Evolutionary conservation across 2,888 invertebrate species (phyloP), one percentile per base, ranked within the genome.

Genomic region (Hanleya hanleyi): DNA sequence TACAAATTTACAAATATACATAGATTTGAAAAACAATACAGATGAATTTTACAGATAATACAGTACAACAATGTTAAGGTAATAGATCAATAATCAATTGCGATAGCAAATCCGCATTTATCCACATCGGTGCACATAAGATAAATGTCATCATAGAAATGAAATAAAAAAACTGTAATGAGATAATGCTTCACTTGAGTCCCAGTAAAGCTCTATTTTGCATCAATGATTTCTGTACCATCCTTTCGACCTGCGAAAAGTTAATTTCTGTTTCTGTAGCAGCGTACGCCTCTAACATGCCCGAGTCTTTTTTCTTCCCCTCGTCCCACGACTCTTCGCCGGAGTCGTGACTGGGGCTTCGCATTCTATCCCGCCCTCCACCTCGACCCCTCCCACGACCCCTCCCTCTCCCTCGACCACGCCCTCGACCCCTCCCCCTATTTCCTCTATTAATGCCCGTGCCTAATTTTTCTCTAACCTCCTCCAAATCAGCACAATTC

Each of bases 211-310:
- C 57, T 57, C 29, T 57, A 57, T 18, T 57, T 26, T 57, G 57
- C 2, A 70, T 71, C 65, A 81, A 68, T 1, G 81, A 76, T 70
- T 83, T 82, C 67, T 83, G 76, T 2, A 84, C 79, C 82, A 84
- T 79, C 64, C 83, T 77, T 18, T 64, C 49, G 6, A 79, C 77
- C 61, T 83, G 84, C 18, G 36, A 69, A 26, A 74, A 61, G n/a
- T 82, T 74, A 7, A 80, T 77, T 12, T 74, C 78, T 1, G 62
- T 62, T 26, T 81, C 81, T 0, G 74, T 72, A 41, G 73, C 71
- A 1, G 74, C 76, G 47, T 79, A 84, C 1, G 32, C n/a, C 9
- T 81, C 80, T 1, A 38, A 41, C 41, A 41, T 12, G 18, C 41
- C 41, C 9, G 41, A 12, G 22, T 22, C 15, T 15, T 4, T 57